Base-by-base conservation (phyloP, 2,888 invertebrate species). In the Drosophila flavopinicola region DNA sequence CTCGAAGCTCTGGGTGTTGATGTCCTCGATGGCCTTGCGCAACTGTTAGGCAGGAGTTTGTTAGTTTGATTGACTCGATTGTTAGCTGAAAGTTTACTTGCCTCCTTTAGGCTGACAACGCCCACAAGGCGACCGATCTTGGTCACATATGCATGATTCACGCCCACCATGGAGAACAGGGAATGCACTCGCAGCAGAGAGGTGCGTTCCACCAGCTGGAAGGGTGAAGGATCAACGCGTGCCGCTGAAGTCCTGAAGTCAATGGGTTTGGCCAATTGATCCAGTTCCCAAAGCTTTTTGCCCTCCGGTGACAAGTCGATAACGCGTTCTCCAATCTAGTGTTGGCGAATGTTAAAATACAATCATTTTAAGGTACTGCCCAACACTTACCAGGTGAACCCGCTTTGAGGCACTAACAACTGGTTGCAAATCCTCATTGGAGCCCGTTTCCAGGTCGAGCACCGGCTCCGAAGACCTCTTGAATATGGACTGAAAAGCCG, bases 91-190 rank as follows among this genome's bases (percentile, higher is more conserved):
- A 0, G 5, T 0, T n/a, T 9, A 39, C 91, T 87, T 88, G 97
- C 97, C 94, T 99, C 99, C 92, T 97, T 97, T 0, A 99, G 93
- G 0, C 97, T 97, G 2, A 99, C 98, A 0, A 99, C 98, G 1
- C 99, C 99, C 6, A 98, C 96, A 1, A 99, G 93, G 68, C 97
- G 93, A 0, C 98, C 99, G 51, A 98, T 98, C 58, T 98, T 96
- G 0, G 99, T 99, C 15, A 99, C 99, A 91, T 99, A 99, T 0
- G 99, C 98, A 87, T 98, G 96, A 92, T 98, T 98, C 17, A 99
- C 96, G 9, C 98, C 99, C 69, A 99, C 94, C 93, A 99, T 96
- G 10, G 98, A 99, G 92, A 99, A 99, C 45, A 99, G 92, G 0
- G 99, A 99, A 91, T 99, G 99, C 1, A 98, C 97, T 93, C 98